These are phyloP conservation scores for Aphodius granarius DNA, from an alignment of 2,888 invertebrate species.

Conservation along the genomic window DNA sequence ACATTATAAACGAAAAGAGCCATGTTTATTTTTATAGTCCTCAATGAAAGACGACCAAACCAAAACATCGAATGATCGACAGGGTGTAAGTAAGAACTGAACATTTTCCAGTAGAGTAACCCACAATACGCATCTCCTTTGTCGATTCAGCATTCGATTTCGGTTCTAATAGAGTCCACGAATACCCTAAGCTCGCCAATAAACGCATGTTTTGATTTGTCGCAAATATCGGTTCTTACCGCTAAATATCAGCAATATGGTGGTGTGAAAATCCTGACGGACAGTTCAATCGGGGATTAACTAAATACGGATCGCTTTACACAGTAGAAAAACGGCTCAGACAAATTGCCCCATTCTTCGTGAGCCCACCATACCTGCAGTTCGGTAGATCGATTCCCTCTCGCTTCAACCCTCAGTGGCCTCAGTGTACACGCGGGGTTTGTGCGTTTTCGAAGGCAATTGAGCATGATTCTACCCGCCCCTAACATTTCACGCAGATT, in stretches of 20 bases:
- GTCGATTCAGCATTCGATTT: background rate
- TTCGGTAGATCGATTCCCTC: constrained; percentile 3
- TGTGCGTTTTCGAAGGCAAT: constrained; percentile 47
- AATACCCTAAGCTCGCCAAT: background rate
- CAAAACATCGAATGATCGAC: background rate
- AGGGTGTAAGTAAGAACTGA: background rate
- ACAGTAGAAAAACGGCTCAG: constrained; percentile 40
- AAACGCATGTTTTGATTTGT: constrained; percentile 22
- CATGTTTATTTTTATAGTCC: background rate
- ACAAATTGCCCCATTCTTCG: constrained; percentile 49
- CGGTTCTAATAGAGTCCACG: background rate
- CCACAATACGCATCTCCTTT: background rate
- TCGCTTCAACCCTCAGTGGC: background rate
- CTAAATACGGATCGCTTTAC: constrained; percentile 39
- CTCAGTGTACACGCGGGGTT: constrained; percentile 27
- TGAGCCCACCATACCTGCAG: constrained; percentile 41
- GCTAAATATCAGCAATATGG: constrained; percentile 7
- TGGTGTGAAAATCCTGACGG: constrained; percentile 37
- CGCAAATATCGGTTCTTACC: constrained; percentile 15
- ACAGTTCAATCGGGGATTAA: constrained; percentile 39
- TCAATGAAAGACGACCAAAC: background rate
- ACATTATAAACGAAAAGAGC: background rate
- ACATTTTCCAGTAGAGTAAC: background rate
- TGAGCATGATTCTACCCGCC: constrained; percentile 51
- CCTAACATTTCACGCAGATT: constrained; percentile 53